Conservation (phyloP, 1,140 invertebrate genomes). For the Chlorops oryzae region DNA sequence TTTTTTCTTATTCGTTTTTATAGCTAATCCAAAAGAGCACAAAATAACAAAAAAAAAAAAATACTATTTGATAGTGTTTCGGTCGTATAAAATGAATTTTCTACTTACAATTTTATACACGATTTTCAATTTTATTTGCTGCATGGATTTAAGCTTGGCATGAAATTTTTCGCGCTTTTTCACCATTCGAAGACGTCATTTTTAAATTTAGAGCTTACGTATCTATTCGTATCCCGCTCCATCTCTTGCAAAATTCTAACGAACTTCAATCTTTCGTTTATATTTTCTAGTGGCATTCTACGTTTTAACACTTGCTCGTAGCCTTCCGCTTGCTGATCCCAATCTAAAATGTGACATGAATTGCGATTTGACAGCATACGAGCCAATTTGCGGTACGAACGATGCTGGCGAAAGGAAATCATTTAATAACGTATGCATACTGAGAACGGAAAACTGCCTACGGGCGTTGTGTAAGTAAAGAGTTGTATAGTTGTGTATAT, state of each 20-base stretch:
- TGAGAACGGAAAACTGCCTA: conserved; percentile 45
- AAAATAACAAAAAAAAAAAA: background rate
- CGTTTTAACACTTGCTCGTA: conserved; percentile 30
- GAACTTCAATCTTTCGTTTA: background rate
- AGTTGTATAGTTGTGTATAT: too few relatives aligned
- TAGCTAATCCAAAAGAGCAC: background rate
- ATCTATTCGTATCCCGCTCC: too few relatives aligned
- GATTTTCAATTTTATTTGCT: too few relatives aligned
- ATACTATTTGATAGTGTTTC: background rate
- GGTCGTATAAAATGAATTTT: background rate
- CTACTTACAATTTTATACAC: too few relatives aligned
- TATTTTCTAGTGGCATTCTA: conserved; percentile 33
- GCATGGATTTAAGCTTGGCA: too few relatives aligned
- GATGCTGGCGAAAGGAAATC: conserved; percentile 40
- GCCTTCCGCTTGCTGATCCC: conserved; percentile 34
- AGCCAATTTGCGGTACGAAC: conserved; percentile 36
- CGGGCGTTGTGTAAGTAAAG: conserved; percentile 36
- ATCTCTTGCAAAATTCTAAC: too few relatives aligned
- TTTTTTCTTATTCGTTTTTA: background rate
- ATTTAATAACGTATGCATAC: conserved; percentile 40
- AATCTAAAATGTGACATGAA: conserved; percentile 38
- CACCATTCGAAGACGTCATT: background rate
- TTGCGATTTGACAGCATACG: conserved; percentile 32
- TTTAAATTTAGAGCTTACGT: background rate
- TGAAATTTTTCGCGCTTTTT: too few relatives aligned